Conservation (phyloP, 2,888 invertebrate species). For the Lapara coniferarum region DNA sequence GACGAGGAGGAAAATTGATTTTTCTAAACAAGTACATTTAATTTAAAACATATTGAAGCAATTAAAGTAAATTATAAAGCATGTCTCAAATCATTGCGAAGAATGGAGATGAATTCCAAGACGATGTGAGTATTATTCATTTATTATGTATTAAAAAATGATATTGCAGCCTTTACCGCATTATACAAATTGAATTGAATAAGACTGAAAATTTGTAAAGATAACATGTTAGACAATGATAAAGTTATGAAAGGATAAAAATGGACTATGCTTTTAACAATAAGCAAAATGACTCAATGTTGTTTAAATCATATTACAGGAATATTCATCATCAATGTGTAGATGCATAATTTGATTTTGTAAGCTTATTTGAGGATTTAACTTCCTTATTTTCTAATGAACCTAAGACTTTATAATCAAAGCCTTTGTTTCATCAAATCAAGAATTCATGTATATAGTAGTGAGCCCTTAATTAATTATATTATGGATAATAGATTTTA, state of each 20-base stretch:
- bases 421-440: neutral
- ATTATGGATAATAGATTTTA: too few relatives aligned
- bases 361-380: neutral
- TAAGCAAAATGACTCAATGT: conserved; percentile 53
- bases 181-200: conserved; percentile 6
- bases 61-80: neutral
- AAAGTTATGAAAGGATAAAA: neutral
- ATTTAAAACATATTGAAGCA: conserved; percentile 6
- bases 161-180: conserved; percentile 1
- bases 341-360: conserved; percentile 25
- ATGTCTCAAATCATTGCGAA: conserved; percentile 69
- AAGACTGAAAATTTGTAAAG: too few relatives aligned
- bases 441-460: neutral
- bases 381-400: neutral
- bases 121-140: conserved; percentile 84
- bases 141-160: conserved; percentile 2
- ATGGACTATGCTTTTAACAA: neutral
- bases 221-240: neutral
- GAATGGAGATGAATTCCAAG: conserved; percentile 83
- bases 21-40: conserved; percentile 11
- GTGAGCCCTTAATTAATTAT: too few relatives aligned
- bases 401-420: neutral
- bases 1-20: conserved; percentile 21
- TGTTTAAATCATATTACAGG: neutral
- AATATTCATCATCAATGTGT: neutral